Conservation (phyloP, 2,797 vertebrate species). For the Tadarida brasiliensis region DNA sequence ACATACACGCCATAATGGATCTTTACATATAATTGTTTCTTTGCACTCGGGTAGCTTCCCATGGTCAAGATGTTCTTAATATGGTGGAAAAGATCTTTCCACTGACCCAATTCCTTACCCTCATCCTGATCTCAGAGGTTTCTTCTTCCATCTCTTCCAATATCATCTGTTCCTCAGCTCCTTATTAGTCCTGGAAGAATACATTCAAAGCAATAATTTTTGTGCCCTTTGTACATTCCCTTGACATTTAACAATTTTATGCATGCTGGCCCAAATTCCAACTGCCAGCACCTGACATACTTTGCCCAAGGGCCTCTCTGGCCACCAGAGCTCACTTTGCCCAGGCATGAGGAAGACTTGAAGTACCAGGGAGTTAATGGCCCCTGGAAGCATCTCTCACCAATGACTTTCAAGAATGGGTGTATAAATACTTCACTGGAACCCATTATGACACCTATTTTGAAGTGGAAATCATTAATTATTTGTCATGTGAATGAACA, state of each 20-base stretch:
- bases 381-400: background rate
- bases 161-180: background rate
- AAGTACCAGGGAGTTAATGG: background rate
- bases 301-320: background rate
- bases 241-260: background rate
- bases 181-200: background rate
- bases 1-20: background rate
- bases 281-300: background rate
- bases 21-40: background rate
- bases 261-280: background rate
- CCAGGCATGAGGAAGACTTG: background rate
- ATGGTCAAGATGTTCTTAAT: background rate
- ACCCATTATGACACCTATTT: background rate
- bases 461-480: background rate
- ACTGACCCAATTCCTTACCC: background rate
- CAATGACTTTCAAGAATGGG: background rate
- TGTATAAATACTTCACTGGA: background rate
- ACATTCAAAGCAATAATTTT: background rate
- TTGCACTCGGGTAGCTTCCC: background rate
- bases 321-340: background rate
- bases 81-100: background rate
- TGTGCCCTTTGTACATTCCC: background rate
- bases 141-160: background rate
- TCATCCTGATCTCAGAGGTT: background rate
- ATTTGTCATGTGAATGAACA: slow-evolving; percentile 14